A percentile compares a stretch with the other conserved stretches of the same genome.
Evolutionary conservation across 2,113 vertebrate genomes (phyloP).

Genomic region (Aldabrachelys gigantea): DNA sequence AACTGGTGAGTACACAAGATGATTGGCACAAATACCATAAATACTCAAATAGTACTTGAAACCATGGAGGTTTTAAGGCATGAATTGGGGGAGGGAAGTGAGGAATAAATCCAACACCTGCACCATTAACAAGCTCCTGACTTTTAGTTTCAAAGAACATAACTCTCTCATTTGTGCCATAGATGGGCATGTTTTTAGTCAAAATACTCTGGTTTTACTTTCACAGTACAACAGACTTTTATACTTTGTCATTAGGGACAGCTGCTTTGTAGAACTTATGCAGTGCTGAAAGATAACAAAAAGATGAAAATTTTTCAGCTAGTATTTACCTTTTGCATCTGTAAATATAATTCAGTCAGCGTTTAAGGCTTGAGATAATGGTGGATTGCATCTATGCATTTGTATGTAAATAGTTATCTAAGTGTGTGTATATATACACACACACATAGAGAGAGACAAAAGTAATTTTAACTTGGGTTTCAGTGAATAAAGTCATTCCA

Average conservation of each 20-base stretch:
- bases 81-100: not conserved
- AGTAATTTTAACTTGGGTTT: slow-evolving; percentile 65
- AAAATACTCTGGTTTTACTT: not conserved
- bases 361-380: not conserved
- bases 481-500: slow-evolving; percentile 37
- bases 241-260: not conserved
- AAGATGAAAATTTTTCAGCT: not conserved
- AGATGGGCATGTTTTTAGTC: not conserved
- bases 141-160: not conserved
- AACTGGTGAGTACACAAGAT: rapidly evolving
- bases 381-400: not conserved
- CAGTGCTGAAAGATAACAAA: not conserved
- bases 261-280: not conserved
- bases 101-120: not conserved
- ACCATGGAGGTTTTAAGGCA: not conserved
- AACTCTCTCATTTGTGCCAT: not conserved
- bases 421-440: not conserved
- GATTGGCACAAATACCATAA: not conserved
- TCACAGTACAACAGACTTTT: not conserved
- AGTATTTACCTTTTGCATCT: slow-evolving; percentile 21
- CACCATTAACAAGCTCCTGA: not conserved
- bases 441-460: slow-evolving; percentile 22
- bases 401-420: not conserved
- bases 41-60: not conserved
- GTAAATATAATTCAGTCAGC: not conserved